These are phyloP conservation scores for Panthera uncia DNA, from an alignment of 2,113 vertebrate species.

Conservation along the genomic window DNA sequence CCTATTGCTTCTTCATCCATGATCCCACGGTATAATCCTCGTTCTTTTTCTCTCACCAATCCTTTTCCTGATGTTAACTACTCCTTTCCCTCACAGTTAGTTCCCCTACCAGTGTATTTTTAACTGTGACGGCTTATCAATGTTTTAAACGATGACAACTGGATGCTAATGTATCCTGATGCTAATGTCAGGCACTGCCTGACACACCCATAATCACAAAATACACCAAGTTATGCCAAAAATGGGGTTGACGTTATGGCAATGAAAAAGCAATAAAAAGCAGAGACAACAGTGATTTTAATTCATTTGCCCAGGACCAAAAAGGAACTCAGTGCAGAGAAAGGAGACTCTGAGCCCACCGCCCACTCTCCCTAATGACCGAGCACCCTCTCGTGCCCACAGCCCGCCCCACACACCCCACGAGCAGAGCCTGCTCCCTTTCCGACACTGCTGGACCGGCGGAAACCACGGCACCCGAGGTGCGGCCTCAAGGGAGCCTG, in stretches of 20 bases:
- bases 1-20: background rate
- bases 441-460: background rate
- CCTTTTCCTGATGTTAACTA: background rate
- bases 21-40: background rate
- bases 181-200: background rate
- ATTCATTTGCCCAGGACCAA: background rate
- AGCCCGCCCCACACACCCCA: accelerated
- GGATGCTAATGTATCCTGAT: too few species aligned
- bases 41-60: background rate
- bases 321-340: background rate
- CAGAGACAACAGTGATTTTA: background rate
- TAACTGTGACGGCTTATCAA: too few species aligned
- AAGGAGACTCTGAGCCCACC: background rate
- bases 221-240: background rate
- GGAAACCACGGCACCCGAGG: accelerated
- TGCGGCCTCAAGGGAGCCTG: accelerated
- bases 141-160: background rate
- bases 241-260: background rate
- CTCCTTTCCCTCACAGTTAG: background rate
- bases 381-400: accelerated
- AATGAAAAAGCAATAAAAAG: background rate
- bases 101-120: background rate
- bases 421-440: accelerated
- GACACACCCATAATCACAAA: background rate
- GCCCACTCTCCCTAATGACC: background rate